Evolutionary conservation across 1,140 invertebrate genomes (phyloP).

Genomic region (Chironomus tepperi): DNA sequence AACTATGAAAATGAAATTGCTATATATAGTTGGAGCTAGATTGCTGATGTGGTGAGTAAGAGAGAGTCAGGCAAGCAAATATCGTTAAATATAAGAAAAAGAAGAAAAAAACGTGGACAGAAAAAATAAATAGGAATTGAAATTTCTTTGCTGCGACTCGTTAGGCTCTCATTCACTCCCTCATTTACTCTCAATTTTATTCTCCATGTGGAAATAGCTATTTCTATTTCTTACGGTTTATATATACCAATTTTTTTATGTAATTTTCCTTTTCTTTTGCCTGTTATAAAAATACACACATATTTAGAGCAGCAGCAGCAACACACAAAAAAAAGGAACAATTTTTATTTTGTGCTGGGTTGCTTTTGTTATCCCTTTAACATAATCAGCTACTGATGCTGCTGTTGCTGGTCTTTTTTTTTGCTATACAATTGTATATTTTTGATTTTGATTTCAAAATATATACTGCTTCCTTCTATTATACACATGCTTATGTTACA

Average conservation of each 20-base stretch:
- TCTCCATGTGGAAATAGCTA: no score
- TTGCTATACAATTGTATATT: not conserved
- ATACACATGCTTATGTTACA: no score
- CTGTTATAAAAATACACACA: no score
- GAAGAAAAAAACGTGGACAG: conserved; percentile 23
- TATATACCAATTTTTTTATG: no score
- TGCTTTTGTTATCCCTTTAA: conserved; percentile 31
- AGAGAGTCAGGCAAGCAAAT: not conserved
- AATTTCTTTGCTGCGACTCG: conserved; percentile 22
- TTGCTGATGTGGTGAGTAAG: not conserved
- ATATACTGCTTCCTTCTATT: not conserved
- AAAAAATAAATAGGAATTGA: conserved; percentile 22
- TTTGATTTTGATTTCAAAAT: conserved; percentile 18
- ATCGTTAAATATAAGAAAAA: conserved; percentile 10
- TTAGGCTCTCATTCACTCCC: not conserved
- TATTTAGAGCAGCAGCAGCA: no score
- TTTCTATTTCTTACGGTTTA: no score
- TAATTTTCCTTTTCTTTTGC: no score
- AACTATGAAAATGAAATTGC: conserved; percentile 14
- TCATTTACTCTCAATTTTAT: no score
- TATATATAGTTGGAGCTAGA: not conserved
- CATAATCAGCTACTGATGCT: not conserved
- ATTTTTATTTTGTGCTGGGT: conserved; percentile 10
- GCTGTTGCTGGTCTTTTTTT: not conserved
- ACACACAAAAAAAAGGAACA: no score